A percentile compares a stretch with the other conserved stretches of the same genome.
phyloP scores from a whole-genome alignment of 1,140 invertebrate genomes.

The Brachionus koreanus region DNA sequence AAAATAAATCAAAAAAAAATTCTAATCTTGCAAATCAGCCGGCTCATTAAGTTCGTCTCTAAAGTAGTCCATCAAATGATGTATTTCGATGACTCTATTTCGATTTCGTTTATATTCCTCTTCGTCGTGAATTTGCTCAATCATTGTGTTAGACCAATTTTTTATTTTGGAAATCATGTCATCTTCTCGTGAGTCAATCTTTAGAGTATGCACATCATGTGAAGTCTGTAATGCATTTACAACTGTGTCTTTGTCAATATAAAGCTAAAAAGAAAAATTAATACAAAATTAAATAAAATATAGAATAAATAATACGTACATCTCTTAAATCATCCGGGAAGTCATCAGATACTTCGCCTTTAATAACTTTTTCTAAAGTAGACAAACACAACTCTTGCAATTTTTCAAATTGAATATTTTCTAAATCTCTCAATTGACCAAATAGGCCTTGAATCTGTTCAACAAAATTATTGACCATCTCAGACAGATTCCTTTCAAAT shows the following conservation, averaged over 20 bases:
- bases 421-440: slow-evolving; percentile 64
- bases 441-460: slow-evolving; percentile 69
- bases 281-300: neutral
- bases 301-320: slow-evolving; percentile 46
- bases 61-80: slow-evolving; percentile 66
- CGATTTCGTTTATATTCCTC: slow-evolving; percentile 72
- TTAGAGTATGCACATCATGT: slow-evolving; percentile 67
- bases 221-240: slow-evolving; percentile 68
- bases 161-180: slow-evolving; percentile 66
- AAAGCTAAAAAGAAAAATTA: slow-evolving; percentile 55
- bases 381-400: slow-evolving; percentile 54
- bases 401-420: slow-evolving; percentile 57
- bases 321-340: slow-evolving; percentile 58
- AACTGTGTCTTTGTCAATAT: slow-evolving; percentile 71
- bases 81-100: slow-evolving; percentile 74
- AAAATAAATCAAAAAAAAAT: neutral
- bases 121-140: slow-evolving; percentile 59
- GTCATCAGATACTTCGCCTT: slow-evolving; percentile 57
- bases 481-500: slow-evolving; percentile 70
- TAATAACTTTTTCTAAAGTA: slow-evolving; percentile 56
- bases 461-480: slow-evolving; percentile 69
- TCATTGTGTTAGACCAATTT: slow-evolving; percentile 65
- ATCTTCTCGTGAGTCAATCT: slow-evolving; percentile 75
- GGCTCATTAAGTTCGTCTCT: slow-evolving; percentile 32
- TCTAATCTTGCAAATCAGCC: slow-evolving; percentile 25